Evolutionary conservation across 2,797 vertebrate species (phyloP), one percentile per base, ranked within the genome.

Genomic region (Xenopus petersii): DNA sequence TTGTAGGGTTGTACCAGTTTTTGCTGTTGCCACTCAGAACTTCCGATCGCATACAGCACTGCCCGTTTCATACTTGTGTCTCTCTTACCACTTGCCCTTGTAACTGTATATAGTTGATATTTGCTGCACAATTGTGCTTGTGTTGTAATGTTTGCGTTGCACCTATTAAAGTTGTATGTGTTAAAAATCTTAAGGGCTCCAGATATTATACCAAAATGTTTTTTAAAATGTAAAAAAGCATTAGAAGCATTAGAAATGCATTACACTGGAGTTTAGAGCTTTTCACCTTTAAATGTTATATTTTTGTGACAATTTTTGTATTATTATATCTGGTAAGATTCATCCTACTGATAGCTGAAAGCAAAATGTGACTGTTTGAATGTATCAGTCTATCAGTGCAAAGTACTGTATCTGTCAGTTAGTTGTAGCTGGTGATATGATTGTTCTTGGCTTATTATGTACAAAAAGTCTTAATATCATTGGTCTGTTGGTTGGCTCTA

Each of bases 251-350:
- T 9, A 42, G 5, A 42, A 42, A 2, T 30, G 26, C 36, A 9
- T 42, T 21, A 13, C 24, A 63, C 58, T 72, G 70, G 59, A 64
- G 33, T 36, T 15, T 8, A 67, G 70, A 36, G 46, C 54, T 17
- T 55, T 69, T 58, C 46, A 83, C 84, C 88, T 87, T 77, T 85
- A 85, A 76, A 86, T 88, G 65, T 89, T 88, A 30, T 86, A 85
- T 86, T 88, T 86, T 82, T 42, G 36, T 42, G 36, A 36, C 36
- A 42, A 9, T 5, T 5, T 42, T 42, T 42, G 3, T 88, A 81
- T 54, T 77, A 6, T 82, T 79, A 67, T 87, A 86, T 84, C 82
- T 75, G 26, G 26, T 30, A 82, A 83, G 79, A 86, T 81, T 80
- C 79, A 82, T 82, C 79, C 82, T 83, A 64, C 83, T 84, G 36